phyloP scores from a whole-genome alignment of 2,113 vertebrate genomes.

The Dromaius novaehollandiae region DNA sequence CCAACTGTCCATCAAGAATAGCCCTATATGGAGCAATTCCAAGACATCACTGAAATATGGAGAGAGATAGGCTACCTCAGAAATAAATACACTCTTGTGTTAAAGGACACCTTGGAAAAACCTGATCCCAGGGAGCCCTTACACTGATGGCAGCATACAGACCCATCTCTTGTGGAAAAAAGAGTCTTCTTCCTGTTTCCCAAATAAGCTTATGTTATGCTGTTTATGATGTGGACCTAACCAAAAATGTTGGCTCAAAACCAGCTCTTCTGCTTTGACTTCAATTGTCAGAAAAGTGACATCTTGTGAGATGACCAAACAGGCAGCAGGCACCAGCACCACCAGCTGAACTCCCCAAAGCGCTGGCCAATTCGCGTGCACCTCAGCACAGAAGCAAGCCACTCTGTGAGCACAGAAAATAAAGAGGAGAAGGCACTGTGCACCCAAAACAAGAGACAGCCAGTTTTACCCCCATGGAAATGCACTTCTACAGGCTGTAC shows the following conservation, averaged over 20 bases:
- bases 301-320: too few species aligned
- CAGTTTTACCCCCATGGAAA: neutral
- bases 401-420: neutral
- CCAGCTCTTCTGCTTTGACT: neutral
- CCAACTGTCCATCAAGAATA: neutral
- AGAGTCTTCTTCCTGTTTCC: neutral
- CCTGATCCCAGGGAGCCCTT: neutral
- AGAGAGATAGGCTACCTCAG: neutral
- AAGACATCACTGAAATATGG: neutral
- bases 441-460: neutral
- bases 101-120: neutral
- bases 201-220: neutral
- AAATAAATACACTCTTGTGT: neutral
- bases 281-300: neutral
- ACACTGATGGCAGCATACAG: neutral
- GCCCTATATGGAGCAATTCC: neutral
- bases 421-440: neutral
- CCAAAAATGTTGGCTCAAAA: neutral
- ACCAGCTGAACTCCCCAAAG: neutral
- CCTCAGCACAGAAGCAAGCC: neutral
- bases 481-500: fast-evolving
- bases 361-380: fast-evolving
- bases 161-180: neutral
- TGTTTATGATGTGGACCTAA: neutral
- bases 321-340: neutral